A percentile compares a stretch with the other conserved stretches of the same genome.
These are phyloP conservation scores for Grapholita molesta DNA, from an alignment of 1,140 invertebrate species.

Conservation along the genomic window DNA sequence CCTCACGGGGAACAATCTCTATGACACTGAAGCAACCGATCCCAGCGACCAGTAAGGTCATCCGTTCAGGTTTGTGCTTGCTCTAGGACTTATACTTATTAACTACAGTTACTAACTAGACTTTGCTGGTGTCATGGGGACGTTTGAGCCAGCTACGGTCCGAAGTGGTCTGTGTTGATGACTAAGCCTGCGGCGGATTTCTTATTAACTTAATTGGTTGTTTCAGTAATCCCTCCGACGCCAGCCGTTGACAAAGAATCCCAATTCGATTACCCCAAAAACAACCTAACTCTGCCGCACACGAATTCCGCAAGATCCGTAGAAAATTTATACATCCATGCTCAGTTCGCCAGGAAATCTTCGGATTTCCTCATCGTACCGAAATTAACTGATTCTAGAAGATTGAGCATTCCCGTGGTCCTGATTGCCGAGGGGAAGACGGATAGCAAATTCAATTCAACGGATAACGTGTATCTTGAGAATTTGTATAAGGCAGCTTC, in stretches of 20 bases:
- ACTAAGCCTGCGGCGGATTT: too few relatives aligned
- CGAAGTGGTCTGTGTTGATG: too few relatives aligned
- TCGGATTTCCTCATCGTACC: conserved; percentile 55
- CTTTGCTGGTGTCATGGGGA: too few relatives aligned
- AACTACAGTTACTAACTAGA: too few relatives aligned
- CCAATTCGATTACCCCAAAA: conserved; percentile 50
- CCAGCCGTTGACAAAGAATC: conserved; percentile 45
- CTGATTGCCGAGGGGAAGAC: conserved; percentile 52
- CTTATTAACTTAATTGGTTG: too few relatives aligned
- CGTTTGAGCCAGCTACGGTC: too few relatives aligned
- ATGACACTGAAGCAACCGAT: too few relatives aligned
- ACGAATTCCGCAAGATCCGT: conserved; percentile 46
- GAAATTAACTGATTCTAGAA: conserved; percentile 54
- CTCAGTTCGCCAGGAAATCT: conserved; percentile 37
- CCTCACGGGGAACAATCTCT: too few relatives aligned
- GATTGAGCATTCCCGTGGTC: conserved; percentile 66
- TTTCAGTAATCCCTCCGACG: conserved; percentile 68
- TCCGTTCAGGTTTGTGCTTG: too few relatives aligned
- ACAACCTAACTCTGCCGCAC: conserved; percentile 18
- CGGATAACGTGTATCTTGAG: conserved; percentile 62
- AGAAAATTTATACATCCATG: conserved; percentile 52
- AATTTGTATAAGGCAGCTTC: conserved; percentile 68
- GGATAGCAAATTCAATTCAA: conserved; percentile 55
- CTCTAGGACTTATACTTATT: too few relatives aligned
- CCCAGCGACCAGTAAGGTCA: too few relatives aligned